Evolutionary conservation across 1,140 invertebrate genomes (phyloP), one percentile per base, ranked within the genome.

Genomic region (Dysdera silvatica): DNA sequence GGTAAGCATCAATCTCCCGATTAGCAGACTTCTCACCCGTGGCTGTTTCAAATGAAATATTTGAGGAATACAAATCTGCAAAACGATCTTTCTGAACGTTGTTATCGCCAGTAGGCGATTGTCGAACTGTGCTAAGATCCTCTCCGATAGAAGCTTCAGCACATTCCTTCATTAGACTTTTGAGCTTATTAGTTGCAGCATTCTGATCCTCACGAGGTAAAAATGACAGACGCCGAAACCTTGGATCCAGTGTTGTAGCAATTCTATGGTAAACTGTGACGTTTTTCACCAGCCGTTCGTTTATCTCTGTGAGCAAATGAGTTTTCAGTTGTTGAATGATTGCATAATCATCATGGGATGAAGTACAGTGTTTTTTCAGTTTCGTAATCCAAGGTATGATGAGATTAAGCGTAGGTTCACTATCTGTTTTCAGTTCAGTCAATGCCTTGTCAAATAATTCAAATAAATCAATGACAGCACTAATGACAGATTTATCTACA

Each of bases 121-220:
- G 47, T 8, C 58, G 43, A 12, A 26, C 40, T 24, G 51, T 49
- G 0, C 41, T 14, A 18, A 52, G 33, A 5, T 61, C 58, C 18
- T 61, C 58, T 23, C 51, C 35, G 14, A 43, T 52, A 6, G 58
- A 49, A 20, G 58, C 51, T 32, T 61, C 59, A 49, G 54, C 54
- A 26, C 59, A 61, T 47, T 61, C 59, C 37, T 61, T 61, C 2
- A 61, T 41, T n/a, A 61, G 41, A 26, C 51, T 33, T 35, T 54
- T 61, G 4, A 61, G 18, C 37, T 47, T 54, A 10, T 14, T 23
- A 14, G 28, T 47, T 12, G 59, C 37, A 18, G 53, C 51, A 0
- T 16, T 33, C 23, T 61, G 40, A 7, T 61, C 48, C 12, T 28
- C 7, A 4, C 26, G 37, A 45, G 35, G 28, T 2, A 49, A 49